phyloP scores from a whole-genome alignment of 2,113 vertebrate genomes.

The Brienomyrus longianalis region DNA sequence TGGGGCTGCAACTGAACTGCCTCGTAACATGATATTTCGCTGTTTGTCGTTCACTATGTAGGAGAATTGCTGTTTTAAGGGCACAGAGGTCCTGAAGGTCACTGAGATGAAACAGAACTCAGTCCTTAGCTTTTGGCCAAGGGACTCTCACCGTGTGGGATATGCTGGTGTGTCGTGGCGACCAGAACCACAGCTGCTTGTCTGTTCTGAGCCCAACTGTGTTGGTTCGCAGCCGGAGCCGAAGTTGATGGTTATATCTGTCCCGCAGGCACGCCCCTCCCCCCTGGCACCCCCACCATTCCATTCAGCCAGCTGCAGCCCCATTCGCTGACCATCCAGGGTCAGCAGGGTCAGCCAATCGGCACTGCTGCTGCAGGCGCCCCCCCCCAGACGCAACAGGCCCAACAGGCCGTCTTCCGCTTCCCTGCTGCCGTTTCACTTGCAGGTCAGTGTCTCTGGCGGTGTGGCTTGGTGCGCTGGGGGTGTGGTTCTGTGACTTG shows the following conservation, averaged over 20 bases:
- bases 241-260: conserved; percentile 17
- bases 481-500: not conserved
- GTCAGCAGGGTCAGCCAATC: conserved; percentile 44
- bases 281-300: conserved; percentile 57
- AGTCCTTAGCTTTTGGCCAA: not conserved
- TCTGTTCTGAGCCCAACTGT: not conserved
- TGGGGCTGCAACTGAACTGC: not conserved
- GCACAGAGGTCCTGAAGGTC: not conserved
- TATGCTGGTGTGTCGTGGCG: not conserved
- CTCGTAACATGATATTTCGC: not conserved
- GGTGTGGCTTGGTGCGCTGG: not conserved
- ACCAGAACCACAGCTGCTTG: not conserved
- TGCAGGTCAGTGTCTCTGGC: conserved; percentile 51
- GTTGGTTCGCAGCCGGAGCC: not conserved
- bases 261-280: conserved; percentile 57
- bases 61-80: not conserved
- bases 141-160: not conserved
- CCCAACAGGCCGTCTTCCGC: conserved; percentile 56
- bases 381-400: conserved; percentile 41
- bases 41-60: not conserved
- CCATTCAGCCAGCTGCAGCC: conserved; percentile 62
- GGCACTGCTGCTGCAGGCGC: conserved; percentile 20
- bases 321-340: conserved; percentile 49
- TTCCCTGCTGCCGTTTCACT: conserved; percentile 59
- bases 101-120: not conserved